Percentiles rank a stretch among this genome's conserved stretches.
phyloP scores from a whole-genome alignment of 2,797 vertebrate genomes.

The Lophura swinhoii region DNA sequence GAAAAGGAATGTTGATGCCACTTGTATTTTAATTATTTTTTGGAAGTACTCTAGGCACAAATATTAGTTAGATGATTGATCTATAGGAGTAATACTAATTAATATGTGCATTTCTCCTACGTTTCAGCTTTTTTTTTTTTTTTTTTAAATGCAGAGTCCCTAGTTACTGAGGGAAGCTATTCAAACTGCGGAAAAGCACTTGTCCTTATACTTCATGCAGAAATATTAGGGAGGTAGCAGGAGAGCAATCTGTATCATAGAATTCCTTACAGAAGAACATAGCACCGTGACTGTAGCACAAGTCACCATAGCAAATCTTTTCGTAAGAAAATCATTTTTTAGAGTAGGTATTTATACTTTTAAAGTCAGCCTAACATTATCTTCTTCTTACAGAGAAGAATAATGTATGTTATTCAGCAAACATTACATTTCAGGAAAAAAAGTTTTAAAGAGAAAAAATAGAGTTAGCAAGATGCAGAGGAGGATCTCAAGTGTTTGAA shows the following conservation, averaged over 20 bases:
- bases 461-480: not conserved
- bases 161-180: not conserved
- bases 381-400: not conserved
- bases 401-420: not conserved
- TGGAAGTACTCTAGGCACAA: not conserved
- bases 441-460: not conserved
- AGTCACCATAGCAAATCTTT: no score
- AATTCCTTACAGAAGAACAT: not conserved
- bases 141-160: not conserved
- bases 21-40: not conserved
- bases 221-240: not conserved
- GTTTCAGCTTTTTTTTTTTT: not conserved
- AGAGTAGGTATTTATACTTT: not conserved
- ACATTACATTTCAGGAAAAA: not conserved
- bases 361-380: not conserved
- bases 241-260: not conserved
- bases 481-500: not conserved
- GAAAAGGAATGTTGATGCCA: not conserved
- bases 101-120: not conserved
- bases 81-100: not conserved
- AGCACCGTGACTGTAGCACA: not conserved
- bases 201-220: not conserved
- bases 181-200: not conserved
- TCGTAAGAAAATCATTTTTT: not conserved
- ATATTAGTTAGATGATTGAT: not conserved